These are phyloP conservation scores for Pimephales promelas DNA, from an alignment of 2,113 vertebrate species.

Conservation along the genomic window DNA sequence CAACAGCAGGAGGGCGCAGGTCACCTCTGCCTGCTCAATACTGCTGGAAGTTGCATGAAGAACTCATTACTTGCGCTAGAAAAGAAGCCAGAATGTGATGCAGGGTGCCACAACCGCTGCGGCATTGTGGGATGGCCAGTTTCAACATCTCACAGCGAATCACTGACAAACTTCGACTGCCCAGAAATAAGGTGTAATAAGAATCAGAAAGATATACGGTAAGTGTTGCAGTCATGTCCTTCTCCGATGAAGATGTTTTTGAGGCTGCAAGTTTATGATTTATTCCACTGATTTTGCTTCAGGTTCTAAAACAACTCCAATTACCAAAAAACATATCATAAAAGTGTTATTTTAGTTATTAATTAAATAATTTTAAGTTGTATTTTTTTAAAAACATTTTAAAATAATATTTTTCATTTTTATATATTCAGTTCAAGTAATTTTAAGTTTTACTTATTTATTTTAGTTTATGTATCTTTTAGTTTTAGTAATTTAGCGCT, in stretches of 20 bases:
- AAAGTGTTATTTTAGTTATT: neutral
- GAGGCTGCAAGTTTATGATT: neutral
- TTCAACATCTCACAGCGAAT: neutral
- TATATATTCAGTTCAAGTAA: neutral
- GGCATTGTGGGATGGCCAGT: neutral
- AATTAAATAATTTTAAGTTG: neutral
- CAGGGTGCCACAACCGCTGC: neutral
- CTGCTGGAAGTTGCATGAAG: slow-evolving; percentile 64
- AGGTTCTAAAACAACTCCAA: neutral
- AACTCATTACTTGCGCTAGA: slow-evolving; percentile 38
- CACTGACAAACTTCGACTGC: neutral
- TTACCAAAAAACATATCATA: neutral
- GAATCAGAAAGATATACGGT: neutral
- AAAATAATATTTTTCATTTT: neutral
- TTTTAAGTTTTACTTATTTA: neutral
- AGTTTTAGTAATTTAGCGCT: neutral
- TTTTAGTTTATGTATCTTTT: neutral
- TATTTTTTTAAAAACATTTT: neutral
- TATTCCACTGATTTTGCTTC: neutral
- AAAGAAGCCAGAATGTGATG: neutral
- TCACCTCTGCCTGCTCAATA: slow-evolving; percentile 20
- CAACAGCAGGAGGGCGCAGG: slow-evolving; percentile 56
- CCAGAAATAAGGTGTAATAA: neutral
- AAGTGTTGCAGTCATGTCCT: neutral
- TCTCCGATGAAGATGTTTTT: neutral